phyloP scores from a whole-genome alignment of 2,113 vertebrate genomes.

The Plecturocebus donacophilus region DNA sequence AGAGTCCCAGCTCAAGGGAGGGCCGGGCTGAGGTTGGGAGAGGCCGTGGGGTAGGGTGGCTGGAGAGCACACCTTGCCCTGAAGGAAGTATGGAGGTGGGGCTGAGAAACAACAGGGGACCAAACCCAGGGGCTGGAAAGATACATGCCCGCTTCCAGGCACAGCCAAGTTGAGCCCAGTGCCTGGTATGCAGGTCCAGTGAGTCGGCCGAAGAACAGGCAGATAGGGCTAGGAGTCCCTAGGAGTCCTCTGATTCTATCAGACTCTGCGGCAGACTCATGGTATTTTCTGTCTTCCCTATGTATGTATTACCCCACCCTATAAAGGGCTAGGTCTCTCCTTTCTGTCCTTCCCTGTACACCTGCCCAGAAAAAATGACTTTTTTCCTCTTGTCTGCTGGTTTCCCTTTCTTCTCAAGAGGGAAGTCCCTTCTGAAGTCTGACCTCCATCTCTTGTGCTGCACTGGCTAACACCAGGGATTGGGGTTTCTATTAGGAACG shows the following conservation, averaged over 20 bases:
- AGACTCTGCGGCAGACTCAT: not conserved
- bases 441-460: not conserved
- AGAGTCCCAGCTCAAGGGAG: not conserved
- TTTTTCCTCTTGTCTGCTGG: not conserved
- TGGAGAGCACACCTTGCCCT: not conserved
- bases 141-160: not conserved
- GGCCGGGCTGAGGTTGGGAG: constrained; percentile 36
- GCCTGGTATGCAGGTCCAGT: not conserved
- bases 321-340: not conserved
- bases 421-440: constrained; percentile 28
- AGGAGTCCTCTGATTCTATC: not conserved
- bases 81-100: not conserved
- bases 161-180: not conserved
- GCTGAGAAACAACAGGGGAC: not conserved
- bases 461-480: not conserved
- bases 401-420: not conserved
- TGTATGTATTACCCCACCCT: not conserved
- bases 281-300: not conserved
- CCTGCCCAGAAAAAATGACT: not conserved
- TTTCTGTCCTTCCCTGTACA: not conserved
- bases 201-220: not conserved
- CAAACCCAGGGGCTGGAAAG: not conserved
- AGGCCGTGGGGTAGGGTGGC: constrained; percentile 40
- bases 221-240: no score
- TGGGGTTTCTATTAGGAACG: not conserved